Conservation (phyloP, 2,888 invertebrate species). For the Tetrapedia diversipes region DNA sequence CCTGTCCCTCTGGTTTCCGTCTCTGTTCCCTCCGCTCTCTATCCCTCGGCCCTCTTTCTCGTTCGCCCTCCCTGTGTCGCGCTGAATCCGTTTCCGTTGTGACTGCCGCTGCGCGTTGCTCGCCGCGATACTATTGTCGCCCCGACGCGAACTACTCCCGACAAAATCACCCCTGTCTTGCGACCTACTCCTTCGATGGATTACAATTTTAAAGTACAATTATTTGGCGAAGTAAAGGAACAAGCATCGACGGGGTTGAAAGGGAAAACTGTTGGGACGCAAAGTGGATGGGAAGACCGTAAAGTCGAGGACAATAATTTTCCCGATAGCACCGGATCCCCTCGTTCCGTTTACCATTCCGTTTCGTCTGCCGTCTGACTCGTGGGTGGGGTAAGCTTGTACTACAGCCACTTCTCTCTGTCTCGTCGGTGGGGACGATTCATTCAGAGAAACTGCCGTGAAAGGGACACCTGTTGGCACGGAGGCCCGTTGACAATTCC, state of each 20-base stretch:
- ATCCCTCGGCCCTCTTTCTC: conserved; percentile 73
- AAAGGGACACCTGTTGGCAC: conserved; percentile 83
- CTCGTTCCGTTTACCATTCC: conserved; percentile 82
- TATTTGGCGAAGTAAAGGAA: no score
- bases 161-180: neutral
- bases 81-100: conserved; percentile 81
- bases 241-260: neutral
- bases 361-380: conserved; percentile 81
- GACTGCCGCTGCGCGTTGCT: conserved; percentile 76
- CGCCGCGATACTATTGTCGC: conserved; percentile 77
- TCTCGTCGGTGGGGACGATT: conserved; percentile 79
- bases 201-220: neutral
- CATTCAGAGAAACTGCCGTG: conserved; percentile 83
- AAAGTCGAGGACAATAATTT: conserved; percentile 75
- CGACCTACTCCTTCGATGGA: neutral
- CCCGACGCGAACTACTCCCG: neutral
- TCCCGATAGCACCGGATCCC: conserved; percentile 75
- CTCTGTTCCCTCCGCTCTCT: conserved; percentile 68
- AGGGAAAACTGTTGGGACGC: neutral
- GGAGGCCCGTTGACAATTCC: conserved; percentile 78
- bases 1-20: conserved; percentile 69
- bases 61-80: conserved; percentile 75
- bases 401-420: conserved; percentile 76
- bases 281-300: neutral
- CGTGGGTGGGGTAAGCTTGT: conserved; percentile 81